Conservation (phyloP, 2,888 invertebrate genomes). For the Phaedon cochleariae region DNA sequence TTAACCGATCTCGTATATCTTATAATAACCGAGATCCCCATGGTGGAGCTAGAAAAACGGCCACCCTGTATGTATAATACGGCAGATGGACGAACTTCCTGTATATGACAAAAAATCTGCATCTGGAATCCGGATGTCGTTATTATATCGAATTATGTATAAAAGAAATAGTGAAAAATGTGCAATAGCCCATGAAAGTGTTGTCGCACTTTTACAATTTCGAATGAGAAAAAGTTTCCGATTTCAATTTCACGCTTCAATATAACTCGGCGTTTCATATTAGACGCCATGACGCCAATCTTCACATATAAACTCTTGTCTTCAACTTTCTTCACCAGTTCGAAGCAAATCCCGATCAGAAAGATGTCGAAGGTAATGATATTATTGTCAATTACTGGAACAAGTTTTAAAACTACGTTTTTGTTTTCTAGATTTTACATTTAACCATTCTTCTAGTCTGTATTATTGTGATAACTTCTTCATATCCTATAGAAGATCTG, state of each 20-base stretch:
- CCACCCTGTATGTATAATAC: too few relatives aligned
- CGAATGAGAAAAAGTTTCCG: neutral
- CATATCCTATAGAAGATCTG: constrained; percentile 1
- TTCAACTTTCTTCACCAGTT: neutral
- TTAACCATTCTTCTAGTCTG: neutral
- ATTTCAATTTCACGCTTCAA: constrained; percentile 1
- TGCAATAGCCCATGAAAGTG: neutral
- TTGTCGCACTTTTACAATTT: neutral
- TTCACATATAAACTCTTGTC: neutral
- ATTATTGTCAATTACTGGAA: neutral
- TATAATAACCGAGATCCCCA: too few relatives aligned
- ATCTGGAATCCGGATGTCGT: too few relatives aligned
- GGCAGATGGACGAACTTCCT: too few relatives aligned
- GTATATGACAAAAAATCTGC: too few relatives aligned
- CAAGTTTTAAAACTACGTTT: neutral
- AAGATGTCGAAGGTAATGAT: neutral
- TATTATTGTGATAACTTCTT: neutral
- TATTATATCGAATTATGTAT: too few relatives aligned
- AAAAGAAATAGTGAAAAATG: neutral
- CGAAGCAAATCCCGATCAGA: neutral
- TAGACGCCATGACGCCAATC: too few relatives aligned
- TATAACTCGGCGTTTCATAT: neutral
- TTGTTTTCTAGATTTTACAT: neutral
- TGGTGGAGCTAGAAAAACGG: too few relatives aligned
- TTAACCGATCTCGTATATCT: too few relatives aligned